Conservation (phyloP, 2,113 vertebrate genomes). For the Clarias gariepinus region DNA sequence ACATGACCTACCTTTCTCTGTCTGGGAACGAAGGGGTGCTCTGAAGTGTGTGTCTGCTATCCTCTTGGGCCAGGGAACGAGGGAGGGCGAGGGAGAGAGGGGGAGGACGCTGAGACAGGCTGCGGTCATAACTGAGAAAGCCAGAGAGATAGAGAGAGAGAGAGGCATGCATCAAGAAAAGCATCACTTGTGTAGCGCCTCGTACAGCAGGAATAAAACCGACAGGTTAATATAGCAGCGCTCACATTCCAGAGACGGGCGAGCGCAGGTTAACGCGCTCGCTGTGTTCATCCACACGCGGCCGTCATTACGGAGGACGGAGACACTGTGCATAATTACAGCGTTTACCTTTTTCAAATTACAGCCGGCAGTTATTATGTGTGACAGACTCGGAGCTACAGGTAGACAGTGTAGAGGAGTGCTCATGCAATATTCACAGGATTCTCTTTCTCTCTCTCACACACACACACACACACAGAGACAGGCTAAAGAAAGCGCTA, state of each 20-base stretch:
- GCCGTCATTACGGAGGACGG: constrained; percentile 52
- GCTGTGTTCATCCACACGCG: constrained; percentile 64
- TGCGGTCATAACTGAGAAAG: constrained; percentile 75
- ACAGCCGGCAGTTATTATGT: constrained; percentile 13
- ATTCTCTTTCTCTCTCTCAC: neutral
- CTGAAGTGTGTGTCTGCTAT: constrained; percentile 78
- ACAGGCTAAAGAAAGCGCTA: constrained; percentile 19
- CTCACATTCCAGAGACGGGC: constrained; percentile 61
- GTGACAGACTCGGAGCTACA: constrained; percentile 36
- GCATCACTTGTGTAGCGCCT: constrained; percentile 18
- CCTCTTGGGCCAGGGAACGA: constrained; percentile 74
- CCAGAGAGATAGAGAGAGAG: constrained; percentile 19
- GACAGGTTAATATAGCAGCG: constrained; percentile 57
- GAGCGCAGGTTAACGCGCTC: constrained; percentile 68
- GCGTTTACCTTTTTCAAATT: constrained; percentile 28
- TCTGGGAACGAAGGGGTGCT: constrained; percentile 76
- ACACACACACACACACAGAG: constrained; percentile 4
- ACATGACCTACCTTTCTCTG: constrained; percentile 77
- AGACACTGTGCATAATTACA: constrained; percentile 18
- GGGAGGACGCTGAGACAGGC: constrained; percentile 75
- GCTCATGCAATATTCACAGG: constrained; percentile 45
- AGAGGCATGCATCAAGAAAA: constrained; percentile 13
- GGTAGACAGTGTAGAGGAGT: constrained; percentile 15
- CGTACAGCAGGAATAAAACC: neutral
- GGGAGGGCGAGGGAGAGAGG: constrained; percentile 75